Evolutionary conservation across 2,797 vertebrate species (phyloP).

Genomic region (Pelochelys cantorii): DNA sequence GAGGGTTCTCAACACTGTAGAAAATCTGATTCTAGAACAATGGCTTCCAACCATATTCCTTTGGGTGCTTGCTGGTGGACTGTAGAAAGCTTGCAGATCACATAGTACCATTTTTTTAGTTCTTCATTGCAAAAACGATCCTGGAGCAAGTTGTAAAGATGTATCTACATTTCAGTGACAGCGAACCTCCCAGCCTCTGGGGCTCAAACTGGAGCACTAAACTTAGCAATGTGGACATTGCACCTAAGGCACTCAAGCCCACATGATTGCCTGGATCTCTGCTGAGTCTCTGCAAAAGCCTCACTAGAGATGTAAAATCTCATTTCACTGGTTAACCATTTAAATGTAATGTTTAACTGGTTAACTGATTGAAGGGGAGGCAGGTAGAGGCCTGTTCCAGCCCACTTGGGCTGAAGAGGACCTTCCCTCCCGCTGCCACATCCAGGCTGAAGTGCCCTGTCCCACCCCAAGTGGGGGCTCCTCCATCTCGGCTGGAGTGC

Average conservation of each 20-base stretch:
- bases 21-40: background rate
- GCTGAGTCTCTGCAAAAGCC: background rate
- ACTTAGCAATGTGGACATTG: background rate
- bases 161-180: background rate
- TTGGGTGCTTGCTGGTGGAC: background rate
- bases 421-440: background rate
- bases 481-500: too few relatives aligned
- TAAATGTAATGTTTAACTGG: too few relatives aligned
- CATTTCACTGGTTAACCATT: too few relatives aligned
- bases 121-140: background rate
- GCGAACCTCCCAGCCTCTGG: background rate
- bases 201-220: background rate
- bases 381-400: too few relatives aligned
- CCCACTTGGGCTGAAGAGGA: too few relatives aligned
- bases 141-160: background rate
- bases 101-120: accelerated
- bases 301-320: background rate
- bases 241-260: background rate
- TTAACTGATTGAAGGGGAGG: too few relatives aligned
- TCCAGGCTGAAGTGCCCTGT: background rate
- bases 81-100: background rate
- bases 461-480: too few relatives aligned
- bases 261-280: background rate
- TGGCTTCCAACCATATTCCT: background rate
- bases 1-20: background rate